phyloP scores from a whole-genome alignment of 2,797 vertebrate species.

The Helostoma temminkii region DNA sequence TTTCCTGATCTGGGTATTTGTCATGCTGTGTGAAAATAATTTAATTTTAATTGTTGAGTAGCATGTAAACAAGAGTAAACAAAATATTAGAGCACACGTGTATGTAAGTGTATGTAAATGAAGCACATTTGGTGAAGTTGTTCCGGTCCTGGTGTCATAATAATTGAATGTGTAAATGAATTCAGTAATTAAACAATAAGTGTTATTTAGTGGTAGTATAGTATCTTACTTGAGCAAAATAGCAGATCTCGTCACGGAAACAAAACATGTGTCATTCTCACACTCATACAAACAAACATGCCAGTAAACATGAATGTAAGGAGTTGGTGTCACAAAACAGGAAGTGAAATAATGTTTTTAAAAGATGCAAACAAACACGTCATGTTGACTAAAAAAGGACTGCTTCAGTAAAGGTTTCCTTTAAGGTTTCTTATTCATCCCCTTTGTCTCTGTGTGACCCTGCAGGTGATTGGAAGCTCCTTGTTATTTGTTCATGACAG shows the following conservation, averaged over 20 bases:
- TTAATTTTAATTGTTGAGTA: background rate
- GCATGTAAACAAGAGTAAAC: background rate
- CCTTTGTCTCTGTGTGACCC: conserved; percentile 12
- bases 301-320: background rate
- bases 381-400: background rate
- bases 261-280: conserved; percentile 6
- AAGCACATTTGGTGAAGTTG: too few relatives aligned
- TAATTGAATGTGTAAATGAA: too few relatives aligned
- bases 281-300: background rate
- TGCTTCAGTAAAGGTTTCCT: conserved; percentile 4
- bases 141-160: too few relatives aligned
- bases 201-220: too few relatives aligned
- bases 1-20: background rate
- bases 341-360: conserved; percentile 56
- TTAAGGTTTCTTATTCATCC: conserved; percentile 12
- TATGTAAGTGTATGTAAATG: background rate
- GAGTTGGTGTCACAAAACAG: conserved; percentile 44
- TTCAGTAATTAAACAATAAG: too few relatives aligned
- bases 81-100: background rate
- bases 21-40: background rate
- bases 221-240: too few relatives aligned
- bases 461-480: conserved; percentile 97
- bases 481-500: conserved; percentile 97
- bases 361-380: conserved; percentile 19
- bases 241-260: conserved; percentile 30